Base-by-base conservation (phyloP, 2,888 invertebrate genomes). In the Heliconius hortense region DNA sequence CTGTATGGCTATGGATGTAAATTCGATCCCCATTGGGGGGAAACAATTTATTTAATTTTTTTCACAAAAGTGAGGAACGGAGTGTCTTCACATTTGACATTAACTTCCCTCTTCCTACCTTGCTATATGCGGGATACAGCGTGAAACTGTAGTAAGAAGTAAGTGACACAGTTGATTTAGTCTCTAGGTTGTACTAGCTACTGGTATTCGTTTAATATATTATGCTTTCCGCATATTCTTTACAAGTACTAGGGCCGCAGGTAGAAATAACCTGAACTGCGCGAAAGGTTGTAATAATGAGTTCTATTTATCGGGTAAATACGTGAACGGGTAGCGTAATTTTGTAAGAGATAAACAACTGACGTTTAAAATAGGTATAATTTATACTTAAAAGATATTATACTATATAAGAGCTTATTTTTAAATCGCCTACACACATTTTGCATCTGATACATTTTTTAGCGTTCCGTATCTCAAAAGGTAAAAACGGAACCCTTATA, bases 311-410 rank as follows among this genome's bases (percentile, higher is more conserved):
- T 77, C 77, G 71, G 67, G 70, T 70, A 60, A 72, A 73, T 75
- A 77, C 76, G 77, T 77, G 77, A 43, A 64, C 71, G 77, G 77
- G 73, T 73, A 77, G 67, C 73, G 70, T 76, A 77, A 77, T 77
- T 39, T 68, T 39, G 62, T 74, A 70, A 59, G 56, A 48, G 70
- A 64, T 63, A 60, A 71, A 71, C 31, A 31, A 53, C n/a, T 60
- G 70, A 59, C 24, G 70, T 39, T 70, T 59, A 70, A 60, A 70
- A 60, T 24, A 39, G 10, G 35, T 35, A 60, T 71, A 60, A 71
- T 39, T 21, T 71, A 71, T 71, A 71, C 59, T 60, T 71, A 31
- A 26, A 71, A 60, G 5, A 35, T 10, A 35, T 35, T 1, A n/a
- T n/a, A 35, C 35, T 35, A 10, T 35, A 35, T 35, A 35, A 35